Conservation (phyloP, 2,888 invertebrate species). For the Mesodorylaimus sp. region DNA sequence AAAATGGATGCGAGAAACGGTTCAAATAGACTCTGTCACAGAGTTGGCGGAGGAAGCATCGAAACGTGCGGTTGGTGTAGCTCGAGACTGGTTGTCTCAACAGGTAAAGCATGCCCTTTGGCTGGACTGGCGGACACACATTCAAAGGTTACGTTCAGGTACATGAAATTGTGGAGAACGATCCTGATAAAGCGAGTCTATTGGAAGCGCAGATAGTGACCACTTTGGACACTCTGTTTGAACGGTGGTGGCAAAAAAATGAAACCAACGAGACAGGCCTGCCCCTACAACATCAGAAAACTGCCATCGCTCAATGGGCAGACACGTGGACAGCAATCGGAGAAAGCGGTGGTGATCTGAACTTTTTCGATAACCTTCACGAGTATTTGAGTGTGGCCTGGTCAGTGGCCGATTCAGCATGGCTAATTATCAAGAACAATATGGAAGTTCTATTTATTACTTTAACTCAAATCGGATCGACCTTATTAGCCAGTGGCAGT, state of each 20-base stretch:
- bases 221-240: background rate
- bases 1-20: background rate
- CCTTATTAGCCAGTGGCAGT: constrained; percentile 8
- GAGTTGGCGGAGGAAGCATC: background rate
- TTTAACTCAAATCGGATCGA: constrained; percentile 1
- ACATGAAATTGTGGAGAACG: background rate
- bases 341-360: background rate
- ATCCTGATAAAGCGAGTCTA: background rate
- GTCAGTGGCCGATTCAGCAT: background rate
- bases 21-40: background rate
- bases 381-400: background rate
- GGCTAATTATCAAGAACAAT: constrained; percentile 1
- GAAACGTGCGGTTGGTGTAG: background rate
- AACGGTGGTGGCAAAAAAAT: background rate
- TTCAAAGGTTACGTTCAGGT: background rate
- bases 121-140: background rate
- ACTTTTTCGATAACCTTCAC: constrained; percentile 1
- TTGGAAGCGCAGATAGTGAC: constrained; percentile 2
- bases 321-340: background rate
- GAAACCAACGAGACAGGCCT: background rate
- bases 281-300: too few species aligned
- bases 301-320: background rate
- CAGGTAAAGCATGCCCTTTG: background rate
- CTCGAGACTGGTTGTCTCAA: background rate
- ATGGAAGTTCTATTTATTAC: constrained; percentile 4